Conservation (phyloP, 2,797 vertebrate genomes). For the Pangasius macronema region DNA sequence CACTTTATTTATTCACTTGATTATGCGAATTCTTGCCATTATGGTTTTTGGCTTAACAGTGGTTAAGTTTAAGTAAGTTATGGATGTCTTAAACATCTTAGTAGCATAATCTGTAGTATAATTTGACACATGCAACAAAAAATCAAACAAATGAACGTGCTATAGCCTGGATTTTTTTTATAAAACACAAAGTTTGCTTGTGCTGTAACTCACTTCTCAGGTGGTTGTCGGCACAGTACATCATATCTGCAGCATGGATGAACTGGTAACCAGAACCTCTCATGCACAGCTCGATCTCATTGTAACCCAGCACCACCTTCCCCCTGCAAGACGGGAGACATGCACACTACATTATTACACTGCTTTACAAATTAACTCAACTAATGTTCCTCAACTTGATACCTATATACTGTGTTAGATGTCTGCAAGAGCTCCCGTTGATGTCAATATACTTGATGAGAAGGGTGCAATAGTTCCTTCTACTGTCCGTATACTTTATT, state of each 20-base stretch:
- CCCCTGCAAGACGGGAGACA: constrained; percentile 63
- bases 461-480: constrained; percentile 16
- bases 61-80: background rate
- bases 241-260: constrained; percentile 80
- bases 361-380: background rate
- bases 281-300: constrained; percentile 70
- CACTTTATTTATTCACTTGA: background rate
- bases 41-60: background rate
- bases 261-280: constrained; percentile 78
- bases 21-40: background rate
- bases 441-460: constrained; percentile 33
- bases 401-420: background rate
- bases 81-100: background rate
- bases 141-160: background rate
- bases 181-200: background rate
- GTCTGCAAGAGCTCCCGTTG: constrained; percentile 21
- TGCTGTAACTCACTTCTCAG: constrained; percentile 70
- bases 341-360: background rate
- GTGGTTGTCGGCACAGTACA: constrained; percentile 81
- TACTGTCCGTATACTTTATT: constrained; percentile 42
- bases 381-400: background rate
- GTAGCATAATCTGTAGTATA: no score
- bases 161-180: background rate
- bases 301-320: constrained; percentile 76
- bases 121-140: background rate